phyloP scores from a whole-genome alignment of 1,140 invertebrate genomes.

The Drosophila takahashii region DNA sequence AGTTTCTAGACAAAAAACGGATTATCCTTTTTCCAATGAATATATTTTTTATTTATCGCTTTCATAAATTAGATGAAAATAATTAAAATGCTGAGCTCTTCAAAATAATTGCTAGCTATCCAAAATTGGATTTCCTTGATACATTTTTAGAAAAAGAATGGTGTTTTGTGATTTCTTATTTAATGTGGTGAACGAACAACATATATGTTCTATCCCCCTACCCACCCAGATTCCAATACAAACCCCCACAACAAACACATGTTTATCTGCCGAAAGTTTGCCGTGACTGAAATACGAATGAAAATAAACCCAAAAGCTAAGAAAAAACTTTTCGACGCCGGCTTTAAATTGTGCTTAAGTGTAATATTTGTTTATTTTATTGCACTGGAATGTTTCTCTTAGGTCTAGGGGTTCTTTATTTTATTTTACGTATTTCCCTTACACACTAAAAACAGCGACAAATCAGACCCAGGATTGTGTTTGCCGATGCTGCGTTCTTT shows the following conservation, averaged over 20 bases:
- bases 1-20: too few relatives aligned
- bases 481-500: conserved; percentile 25
- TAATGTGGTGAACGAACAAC: not conserved
- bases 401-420: conserved; percentile 4
- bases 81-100: too few relatives aligned
- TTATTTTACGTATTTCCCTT: conserved; percentile 35
- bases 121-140: too few relatives aligned
- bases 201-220: not conserved
- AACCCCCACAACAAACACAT: conserved; percentile 14
- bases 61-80: too few relatives aligned
- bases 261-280: conserved; percentile 21
- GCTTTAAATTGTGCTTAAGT: conserved; percentile 65
- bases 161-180: not conserved
- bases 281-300: conserved; percentile 28
- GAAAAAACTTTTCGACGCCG: conserved; percentile 11
- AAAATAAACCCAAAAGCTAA: not conserved
- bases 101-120: too few relatives aligned
- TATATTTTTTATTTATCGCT: too few relatives aligned
- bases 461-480: conserved; percentile 69
- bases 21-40: too few relatives aligned
- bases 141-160: not conserved
- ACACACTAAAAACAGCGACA: conserved; percentile 71
- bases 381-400: conserved; percentile 63
- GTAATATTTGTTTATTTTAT: conserved; percentile 72
- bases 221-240: not conserved